A percentile compares a stretch with the other conserved stretches of the same genome.
Evolutionary conservation across 23 tunicate genomes (phyloP).

Genomic region (Diplosoma virens): DNA sequence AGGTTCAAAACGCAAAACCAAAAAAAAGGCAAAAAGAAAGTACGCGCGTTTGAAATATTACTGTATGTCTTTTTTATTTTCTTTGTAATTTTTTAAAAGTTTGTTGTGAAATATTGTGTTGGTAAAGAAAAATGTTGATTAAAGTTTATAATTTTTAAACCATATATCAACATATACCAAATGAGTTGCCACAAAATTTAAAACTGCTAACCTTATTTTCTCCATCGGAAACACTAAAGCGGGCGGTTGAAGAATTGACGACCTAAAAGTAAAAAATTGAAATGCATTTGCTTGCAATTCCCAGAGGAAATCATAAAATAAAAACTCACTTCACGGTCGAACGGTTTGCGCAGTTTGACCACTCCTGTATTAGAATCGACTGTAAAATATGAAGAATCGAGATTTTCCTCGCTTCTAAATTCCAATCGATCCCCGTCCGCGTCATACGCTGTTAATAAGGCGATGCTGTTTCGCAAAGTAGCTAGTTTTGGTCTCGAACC

Average conservation of each 20-base stretch:
- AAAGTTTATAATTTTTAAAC: too few relatives aligned
- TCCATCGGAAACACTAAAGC: constrained; percentile 53
- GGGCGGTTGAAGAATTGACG: constrained; percentile 9
- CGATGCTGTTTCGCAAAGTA: constrained; percentile 3
- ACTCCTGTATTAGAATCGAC: constrained; percentile 61
- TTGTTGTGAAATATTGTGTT: too few relatives aligned
- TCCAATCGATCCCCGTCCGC: neutral
- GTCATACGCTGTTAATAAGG: constrained; percentile 34
- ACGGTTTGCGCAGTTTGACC: constrained; percentile 56
- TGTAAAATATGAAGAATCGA: constrained; percentile 47
- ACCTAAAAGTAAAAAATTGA: neutral
- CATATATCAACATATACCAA: too few relatives aligned
- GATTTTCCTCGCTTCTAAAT: constrained; percentile 51
- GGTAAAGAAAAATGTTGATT: too few relatives aligned
- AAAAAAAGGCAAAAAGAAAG: too few relatives aligned
- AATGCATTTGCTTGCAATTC: neutral
- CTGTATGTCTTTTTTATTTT: too few relatives aligned
- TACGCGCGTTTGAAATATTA: too few relatives aligned
- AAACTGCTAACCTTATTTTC: constrained; percentile 26
- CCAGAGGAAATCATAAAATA: neutral
- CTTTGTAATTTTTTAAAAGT: too few relatives aligned
- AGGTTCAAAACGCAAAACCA: too few relatives aligned
- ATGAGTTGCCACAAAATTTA: too few relatives aligned
- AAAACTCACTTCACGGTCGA: constrained; percentile 63
- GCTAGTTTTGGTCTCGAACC: constrained; percentile 48